Conservation (phyloP, 2,888 invertebrate species). For the Epistrophella euchroma region DNA sequence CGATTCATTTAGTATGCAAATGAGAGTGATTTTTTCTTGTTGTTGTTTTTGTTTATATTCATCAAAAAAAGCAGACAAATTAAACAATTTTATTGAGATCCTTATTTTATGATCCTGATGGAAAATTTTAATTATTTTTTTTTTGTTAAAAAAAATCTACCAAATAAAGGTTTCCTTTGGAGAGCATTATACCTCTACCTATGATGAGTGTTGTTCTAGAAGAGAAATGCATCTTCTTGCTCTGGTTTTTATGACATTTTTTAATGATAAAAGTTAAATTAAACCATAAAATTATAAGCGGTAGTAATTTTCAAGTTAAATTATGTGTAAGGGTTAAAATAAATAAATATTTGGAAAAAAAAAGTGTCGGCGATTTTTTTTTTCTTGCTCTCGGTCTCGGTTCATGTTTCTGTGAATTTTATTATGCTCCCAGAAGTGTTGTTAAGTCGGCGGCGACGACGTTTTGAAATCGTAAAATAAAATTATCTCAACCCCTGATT, state of each 20-base stretch:
- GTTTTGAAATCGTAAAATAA: conserved; percentile 56
- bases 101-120: conserved; percentile 61
- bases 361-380: conserved; percentile 35
- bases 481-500: conserved; percentile 19
- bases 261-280: conserved; percentile 75
- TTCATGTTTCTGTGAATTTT: conserved; percentile 22
- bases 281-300: conserved; percentile 76
- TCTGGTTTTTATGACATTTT: conserved; percentile 59
- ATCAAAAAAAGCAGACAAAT: conserved; percentile 69
- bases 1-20: conserved; percentile 68
- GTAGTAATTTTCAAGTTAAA: conserved; percentile 75
- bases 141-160: conserved; percentile 24
- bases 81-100: conserved; percentile 73
- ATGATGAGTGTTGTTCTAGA: neutral
- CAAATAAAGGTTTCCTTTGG: conserved; percentile 23
- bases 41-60: conserved; percentile 28
- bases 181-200: neutral
- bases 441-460: conserved; percentile 53
- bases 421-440: conserved; percentile 63
- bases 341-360: conserved; percentile 69
- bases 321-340: conserved; percentile 76
- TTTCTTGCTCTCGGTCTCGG: neutral
- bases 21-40: conserved; percentile 24
- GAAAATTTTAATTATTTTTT: conserved; percentile 70
- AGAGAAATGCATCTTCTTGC: conserved; percentile 50